Percentiles rank a stretch among this genome's conserved stretches.
Conservation (phyloP, 1,140 invertebrate genomes). For the Orchesella cincta region DNA sequence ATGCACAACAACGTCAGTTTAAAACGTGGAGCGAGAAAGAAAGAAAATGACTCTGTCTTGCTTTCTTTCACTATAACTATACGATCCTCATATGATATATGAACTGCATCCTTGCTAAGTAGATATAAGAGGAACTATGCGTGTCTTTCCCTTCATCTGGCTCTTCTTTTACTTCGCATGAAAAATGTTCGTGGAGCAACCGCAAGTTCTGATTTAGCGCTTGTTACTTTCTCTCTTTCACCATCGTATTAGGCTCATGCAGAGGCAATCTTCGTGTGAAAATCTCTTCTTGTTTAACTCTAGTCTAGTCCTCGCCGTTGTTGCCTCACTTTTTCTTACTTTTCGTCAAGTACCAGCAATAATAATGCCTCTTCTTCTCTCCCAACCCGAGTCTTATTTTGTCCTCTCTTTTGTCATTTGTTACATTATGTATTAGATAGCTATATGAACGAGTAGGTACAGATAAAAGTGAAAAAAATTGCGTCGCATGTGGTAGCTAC, state of each 20-base stretch:
- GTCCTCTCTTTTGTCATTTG: conserved; percentile 24
- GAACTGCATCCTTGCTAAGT: not conserved
- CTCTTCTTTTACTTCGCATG: conserved; percentile 5
- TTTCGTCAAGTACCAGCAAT: conserved; percentile 20
- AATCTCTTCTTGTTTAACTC: not conserved
- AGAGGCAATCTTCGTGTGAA: conserved; percentile 16
- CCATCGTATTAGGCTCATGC: conserved; percentile 15
- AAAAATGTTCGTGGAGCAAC: conserved; percentile 16
- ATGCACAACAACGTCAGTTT: too few species aligned
- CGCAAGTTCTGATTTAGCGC: conserved; percentile 23
- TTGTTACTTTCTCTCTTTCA: not conserved
- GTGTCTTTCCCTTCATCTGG: conserved; percentile 13
- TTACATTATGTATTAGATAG: not conserved
- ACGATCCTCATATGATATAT: too few species aligned
- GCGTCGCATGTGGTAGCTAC: not conserved
- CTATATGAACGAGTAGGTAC: not conserved
- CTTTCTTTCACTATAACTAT: too few species aligned
- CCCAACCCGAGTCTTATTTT: not conserved
- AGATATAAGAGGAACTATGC: not conserved
- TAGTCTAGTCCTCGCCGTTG: not conserved
- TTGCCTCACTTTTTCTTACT: not conserved
- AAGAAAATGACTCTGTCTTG: too few species aligned
- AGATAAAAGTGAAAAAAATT: not conserved
- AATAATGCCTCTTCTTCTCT: not conserved
- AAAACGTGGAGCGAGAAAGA: too few species aligned